A percentile compares a stretch with the other conserved stretches of the same genome.
phyloP scores from a whole-genome alignment of 1,140 invertebrate species.

The Drosophila ironensis region DNA sequence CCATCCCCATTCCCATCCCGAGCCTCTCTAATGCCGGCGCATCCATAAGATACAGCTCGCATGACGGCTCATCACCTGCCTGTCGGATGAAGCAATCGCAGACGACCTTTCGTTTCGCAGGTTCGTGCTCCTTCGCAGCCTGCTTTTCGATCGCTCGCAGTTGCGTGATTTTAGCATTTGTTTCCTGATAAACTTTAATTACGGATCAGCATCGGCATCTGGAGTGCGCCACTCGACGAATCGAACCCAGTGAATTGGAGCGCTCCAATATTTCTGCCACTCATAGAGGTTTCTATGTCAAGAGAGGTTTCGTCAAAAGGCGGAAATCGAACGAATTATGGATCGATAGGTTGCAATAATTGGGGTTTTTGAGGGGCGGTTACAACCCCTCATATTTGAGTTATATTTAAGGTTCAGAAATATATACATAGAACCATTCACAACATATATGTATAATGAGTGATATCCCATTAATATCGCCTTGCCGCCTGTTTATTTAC shows the following conservation, averaged over 20 bases:
- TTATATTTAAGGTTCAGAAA: no score
- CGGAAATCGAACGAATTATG: no score
- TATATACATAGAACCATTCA: no score
- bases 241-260: slow-evolving; percentile 23
- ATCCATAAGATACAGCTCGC: slow-evolving; percentile 52
- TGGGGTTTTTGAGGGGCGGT: no score
- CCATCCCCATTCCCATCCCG: neutral
- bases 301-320: neutral
- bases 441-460: no score
- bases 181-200: slow-evolving; percentile 78
- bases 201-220: slow-evolving; percentile 42
- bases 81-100: slow-evolving; percentile 79
- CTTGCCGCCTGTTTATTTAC: neutral
- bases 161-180: slow-evolving; percentile 81
- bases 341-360: no score
- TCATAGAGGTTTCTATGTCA: no score
- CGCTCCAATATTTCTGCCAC: neutral
- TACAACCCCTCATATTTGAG: slow-evolving; percentile 17
- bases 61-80: slow-evolving; percentile 74
- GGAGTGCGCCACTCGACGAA: slow-evolving; percentile 21
- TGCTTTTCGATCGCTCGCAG: slow-evolving; percentile 33
- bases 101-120: slow-evolving; percentile 30
- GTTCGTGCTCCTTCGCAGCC: slow-evolving; percentile 20
- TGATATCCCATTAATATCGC: slow-evolving; percentile 17
- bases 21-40: slow-evolving; percentile 59